phyloP scores from a whole-genome alignment of 1,140 invertebrate genomes.

The Hermetia illucens region DNA sequence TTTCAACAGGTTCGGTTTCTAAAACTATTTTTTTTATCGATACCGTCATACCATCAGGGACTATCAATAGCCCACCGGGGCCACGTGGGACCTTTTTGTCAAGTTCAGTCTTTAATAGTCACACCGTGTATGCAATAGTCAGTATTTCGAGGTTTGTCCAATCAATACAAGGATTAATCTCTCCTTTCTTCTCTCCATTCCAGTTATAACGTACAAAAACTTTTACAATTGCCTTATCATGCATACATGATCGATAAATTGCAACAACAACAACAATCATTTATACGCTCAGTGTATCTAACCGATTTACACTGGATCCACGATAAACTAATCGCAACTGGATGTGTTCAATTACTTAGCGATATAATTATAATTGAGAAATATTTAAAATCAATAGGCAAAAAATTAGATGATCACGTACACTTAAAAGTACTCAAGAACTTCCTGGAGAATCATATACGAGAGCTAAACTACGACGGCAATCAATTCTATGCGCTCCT shows the following conservation, averaged over 20 bases:
- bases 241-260: constrained; percentile 11
- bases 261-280: constrained; percentile 10
- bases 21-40: neutral
- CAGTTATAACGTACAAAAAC: constrained; percentile 62
- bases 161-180: too few relatives aligned
- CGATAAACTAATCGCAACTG: constrained; percentile 55
- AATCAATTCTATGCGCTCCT: constrained; percentile 59
- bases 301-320: constrained; percentile 57
- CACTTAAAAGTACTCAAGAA: constrained; percentile 46
- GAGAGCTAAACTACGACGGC: constrained; percentile 56
- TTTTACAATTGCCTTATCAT: constrained; percentile 71
- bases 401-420: constrained; percentile 22
- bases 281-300: constrained; percentile 32
- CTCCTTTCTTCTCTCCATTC: constrained; percentile 14
- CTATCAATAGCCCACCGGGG: neutral
- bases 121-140: too few relatives aligned
- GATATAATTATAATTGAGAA: constrained; percentile 41
- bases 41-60: neutral
- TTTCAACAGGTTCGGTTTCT: too few relatives aligned
- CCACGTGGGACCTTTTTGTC: constrained; percentile 3
- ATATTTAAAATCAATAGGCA: constrained; percentile 2
- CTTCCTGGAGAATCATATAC: constrained; percentile 47
- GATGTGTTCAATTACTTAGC: constrained; percentile 46
- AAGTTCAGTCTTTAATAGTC: too few relatives aligned
- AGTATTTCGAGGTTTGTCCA: too few relatives aligned